Percentiles rank a stretch among this genome's conserved stretches.
phyloP scores from a whole-genome alignment of 1,140 invertebrate genomes.

The Asbolus verrucosus region DNA sequence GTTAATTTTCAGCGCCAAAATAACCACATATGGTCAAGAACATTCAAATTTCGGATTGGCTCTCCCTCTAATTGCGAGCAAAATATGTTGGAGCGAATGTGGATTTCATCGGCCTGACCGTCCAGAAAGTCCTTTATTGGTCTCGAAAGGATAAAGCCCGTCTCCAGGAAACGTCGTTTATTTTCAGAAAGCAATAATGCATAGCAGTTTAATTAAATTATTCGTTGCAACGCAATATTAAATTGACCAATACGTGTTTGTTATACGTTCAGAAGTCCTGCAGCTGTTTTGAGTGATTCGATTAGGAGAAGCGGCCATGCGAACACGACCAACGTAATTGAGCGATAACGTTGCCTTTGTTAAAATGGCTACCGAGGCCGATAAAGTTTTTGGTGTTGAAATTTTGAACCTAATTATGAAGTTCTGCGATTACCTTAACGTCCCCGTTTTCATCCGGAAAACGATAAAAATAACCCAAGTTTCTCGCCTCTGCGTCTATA shows the following conservation, averaged over 20 bases:
- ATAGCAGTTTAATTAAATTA: constrained; percentile 32
- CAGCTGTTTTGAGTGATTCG: constrained; percentile 40
- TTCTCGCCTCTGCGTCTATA: too few species aligned
- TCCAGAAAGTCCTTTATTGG: constrained; percentile 20
- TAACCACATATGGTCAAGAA: too few species aligned
- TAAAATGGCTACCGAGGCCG: constrained; percentile 5
- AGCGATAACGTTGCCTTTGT: constrained; percentile 44
- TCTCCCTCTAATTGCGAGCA: too few species aligned
- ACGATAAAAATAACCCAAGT: too few species aligned
- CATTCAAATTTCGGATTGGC: too few species aligned
- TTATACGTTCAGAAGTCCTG: constrained; percentile 7
- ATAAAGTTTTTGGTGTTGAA: constrained; percentile 8
- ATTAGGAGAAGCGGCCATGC: constrained; percentile 25
- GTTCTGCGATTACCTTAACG: not conserved
- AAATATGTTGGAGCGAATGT: too few species aligned
- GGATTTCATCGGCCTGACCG: too few species aligned
- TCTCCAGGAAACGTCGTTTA: not conserved
- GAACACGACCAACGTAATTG: constrained; percentile 42
- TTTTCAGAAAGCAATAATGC: constrained; percentile 4
- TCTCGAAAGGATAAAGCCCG: constrained; percentile 21
- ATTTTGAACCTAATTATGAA: constrained; percentile 28
- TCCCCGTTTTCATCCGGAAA: too few species aligned
- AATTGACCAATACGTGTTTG: not conserved
- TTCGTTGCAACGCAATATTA: not conserved
- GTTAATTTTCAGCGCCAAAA: too few species aligned